Conservation (phyloP, 2,888 invertebrate genomes). For the Exocentrus adspersus region DNA sequence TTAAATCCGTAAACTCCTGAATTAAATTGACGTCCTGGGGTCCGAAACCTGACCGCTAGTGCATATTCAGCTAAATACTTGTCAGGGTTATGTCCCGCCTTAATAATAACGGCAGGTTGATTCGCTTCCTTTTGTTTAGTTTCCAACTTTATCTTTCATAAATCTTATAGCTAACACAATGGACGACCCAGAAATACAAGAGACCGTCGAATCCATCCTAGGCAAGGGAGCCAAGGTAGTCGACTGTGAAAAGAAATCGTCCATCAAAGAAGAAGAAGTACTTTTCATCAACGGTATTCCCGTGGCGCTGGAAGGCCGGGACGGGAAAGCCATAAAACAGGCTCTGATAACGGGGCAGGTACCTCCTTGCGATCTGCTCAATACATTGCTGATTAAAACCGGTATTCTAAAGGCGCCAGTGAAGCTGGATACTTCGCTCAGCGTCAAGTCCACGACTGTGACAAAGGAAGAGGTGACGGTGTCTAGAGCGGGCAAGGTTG, state of each 20-base stretch:
- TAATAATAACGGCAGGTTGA: slow-evolving; percentile 20
- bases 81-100: slow-evolving; percentile 26
- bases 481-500: slow-evolving; percentile 72
- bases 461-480: slow-evolving; percentile 78
- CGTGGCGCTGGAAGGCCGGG: slow-evolving; percentile 73
- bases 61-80: slow-evolving; percentile 4
- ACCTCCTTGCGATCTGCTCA: slow-evolving; percentile 76
- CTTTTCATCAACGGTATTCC: slow-evolving; percentile 77
- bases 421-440: slow-evolving; percentile 75
- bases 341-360: slow-evolving; percentile 76
- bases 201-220: slow-evolving; percentile 78
- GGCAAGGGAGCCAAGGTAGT: slow-evolving; percentile 77
- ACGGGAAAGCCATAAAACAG: slow-evolving; percentile 74
- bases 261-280: slow-evolving; percentile 76
- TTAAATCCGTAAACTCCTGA: not conserved
- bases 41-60: not conserved
- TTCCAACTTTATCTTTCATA: slow-evolving; percentile 16
- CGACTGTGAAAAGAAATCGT: slow-evolving; percentile 79
- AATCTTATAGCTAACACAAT: slow-evolving; percentile 56
- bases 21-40: slow-evolving; percentile 11
- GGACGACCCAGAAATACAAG: slow-evolving; percentile 79
- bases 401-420: slow-evolving; percentile 75
- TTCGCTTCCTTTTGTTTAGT: slow-evolving; percentile 3
- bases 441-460: slow-evolving; percentile 76
- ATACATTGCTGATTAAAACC: slow-evolving; percentile 74